Conservation (phyloP, 2,113 vertebrate genomes). For the Fulmarus glacialis region DNA sequence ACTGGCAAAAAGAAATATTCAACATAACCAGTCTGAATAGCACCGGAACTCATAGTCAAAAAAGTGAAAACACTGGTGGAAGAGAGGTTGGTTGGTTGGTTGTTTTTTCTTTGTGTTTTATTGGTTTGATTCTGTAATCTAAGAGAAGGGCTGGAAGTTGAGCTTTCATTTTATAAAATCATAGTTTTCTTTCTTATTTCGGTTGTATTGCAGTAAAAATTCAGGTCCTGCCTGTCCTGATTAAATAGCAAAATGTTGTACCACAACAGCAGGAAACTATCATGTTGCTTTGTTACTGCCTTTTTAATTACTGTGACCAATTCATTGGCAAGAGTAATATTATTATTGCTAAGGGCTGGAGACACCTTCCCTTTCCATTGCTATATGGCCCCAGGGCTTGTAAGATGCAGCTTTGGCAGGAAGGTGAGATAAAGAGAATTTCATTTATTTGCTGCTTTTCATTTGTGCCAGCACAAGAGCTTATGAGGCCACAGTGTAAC, state of each 20-base stretch:
- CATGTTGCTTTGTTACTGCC: neutral
- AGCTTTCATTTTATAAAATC: neutral
- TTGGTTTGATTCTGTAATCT: neutral
- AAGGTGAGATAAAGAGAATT: conserved; percentile 20
- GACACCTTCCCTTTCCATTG: neutral
- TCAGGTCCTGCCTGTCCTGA: neutral
- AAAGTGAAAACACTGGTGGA: neutral
- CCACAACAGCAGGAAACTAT: neutral
- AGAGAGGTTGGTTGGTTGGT: neutral
- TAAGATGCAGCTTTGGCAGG: neutral
- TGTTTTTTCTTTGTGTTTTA: neutral
- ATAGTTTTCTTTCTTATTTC: neutral
- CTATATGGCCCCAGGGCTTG: neutral
- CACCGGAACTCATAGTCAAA: neutral
- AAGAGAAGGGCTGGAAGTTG: neutral
- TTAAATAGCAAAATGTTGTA: neutral
- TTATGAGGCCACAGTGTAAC: neutral
- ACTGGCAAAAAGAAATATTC: neutral
- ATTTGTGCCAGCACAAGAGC: neutral
- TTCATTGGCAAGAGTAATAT: conserved; percentile 17
- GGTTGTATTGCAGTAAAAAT: neutral
- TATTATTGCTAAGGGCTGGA: neutral
- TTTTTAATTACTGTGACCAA: conserved; percentile 49
- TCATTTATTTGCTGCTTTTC: conserved; percentile 9
- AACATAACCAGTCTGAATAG: neutral